Evolutionary conservation across 1,140 invertebrate species (phyloP).

Genomic region (Periplaneta americana): DNA sequence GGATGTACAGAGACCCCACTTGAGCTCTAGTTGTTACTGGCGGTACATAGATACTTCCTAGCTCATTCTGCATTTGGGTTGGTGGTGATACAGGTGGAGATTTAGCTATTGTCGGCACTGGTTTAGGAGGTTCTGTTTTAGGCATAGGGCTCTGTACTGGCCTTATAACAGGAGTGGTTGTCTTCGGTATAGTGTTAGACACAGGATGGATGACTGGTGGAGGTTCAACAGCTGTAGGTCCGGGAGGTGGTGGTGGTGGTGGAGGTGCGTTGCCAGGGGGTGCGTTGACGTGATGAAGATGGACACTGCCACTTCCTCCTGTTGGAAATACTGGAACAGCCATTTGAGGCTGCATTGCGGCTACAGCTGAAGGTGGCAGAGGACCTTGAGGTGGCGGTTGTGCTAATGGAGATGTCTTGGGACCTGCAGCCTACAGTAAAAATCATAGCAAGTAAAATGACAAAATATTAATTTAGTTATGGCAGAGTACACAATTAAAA

Average conservation of each 20-base stretch:
- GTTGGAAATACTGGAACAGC: constrained; percentile 63
- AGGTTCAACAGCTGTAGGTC: constrained; percentile 2
- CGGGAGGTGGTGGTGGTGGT: constrained; percentile 38
- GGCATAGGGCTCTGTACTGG: not conserved
- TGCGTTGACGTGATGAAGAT: not conserved
- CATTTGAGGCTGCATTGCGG: constrained; percentile 56
- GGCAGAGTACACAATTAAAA: no score
- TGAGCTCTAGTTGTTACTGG: constrained; percentile 23
- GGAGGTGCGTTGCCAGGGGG: constrained; percentile 34
- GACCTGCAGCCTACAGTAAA: not conserved
- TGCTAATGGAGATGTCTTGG: not conserved
- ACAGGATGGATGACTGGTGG: constrained; percentile 4
- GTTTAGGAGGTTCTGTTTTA: not conserved
- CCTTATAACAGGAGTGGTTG: not conserved
- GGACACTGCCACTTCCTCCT: constrained; percentile 31
- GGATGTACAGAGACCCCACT: constrained; percentile 33
- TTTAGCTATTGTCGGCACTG: no score
- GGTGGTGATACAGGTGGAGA: not conserved
- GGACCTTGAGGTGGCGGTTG: constrained; percentile 28
- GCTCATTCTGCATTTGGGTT: constrained; percentile 8
- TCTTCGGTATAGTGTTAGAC: not conserved
- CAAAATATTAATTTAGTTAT: no score
- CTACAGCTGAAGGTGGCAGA: constrained; percentile 43
- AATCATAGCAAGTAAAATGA: no score
- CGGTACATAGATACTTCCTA: constrained; percentile 27